Base-by-base conservation (phyloP, 1,140 invertebrate species). In the Homalodisca vitripennis region DNA sequence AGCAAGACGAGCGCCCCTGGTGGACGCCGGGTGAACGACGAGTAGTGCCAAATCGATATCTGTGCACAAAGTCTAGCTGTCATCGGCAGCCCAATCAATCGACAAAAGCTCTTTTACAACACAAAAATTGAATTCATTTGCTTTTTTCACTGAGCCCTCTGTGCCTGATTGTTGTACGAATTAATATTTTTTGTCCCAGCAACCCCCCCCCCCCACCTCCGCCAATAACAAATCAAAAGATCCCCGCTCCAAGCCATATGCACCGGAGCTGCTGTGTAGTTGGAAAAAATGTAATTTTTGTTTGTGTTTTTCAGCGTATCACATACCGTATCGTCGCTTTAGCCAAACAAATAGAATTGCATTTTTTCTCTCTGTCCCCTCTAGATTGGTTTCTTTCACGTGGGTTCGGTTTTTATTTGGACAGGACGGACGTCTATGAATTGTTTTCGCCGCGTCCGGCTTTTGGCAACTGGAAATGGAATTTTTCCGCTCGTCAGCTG, bases 31-130 rank as follows among this genome's bases (percentile, higher is more conserved):
- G n/a, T n/a, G n/a, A n/a, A n/a, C n/a, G n/a, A n/a, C n/a, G n/a
- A n/a, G n/a, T n/a, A n/a, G n/a, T n/a, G n/a, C n/a, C n/a, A n/a
- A n/a, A n/a, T n/a, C n/a, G n/a, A n/a, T n/a, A n/a, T n/a, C n/a
- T n/a, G n/a, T n/a, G n/a, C n/a, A n/a, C 55, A 60, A 60, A 60
- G 55, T 60, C 55, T 60, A 26, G 55, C 55, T 60, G 55, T 60
- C 55, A 60, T 27, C 22, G 13, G 3, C 55, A 60, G 48, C 24
- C 27, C 22, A 30, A 60, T 60, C 55, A 60, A 60, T 60, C 55
- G 55, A 27, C 55, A 27, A 30, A 60, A 60, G 55, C 55, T 51
- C 48, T 17, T 60, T 60, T 60, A 60, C 55, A 60, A 60, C 55
- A 60, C 48, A 60, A 60, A 60, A 60, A 27, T 60, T 26, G 26